phyloP scores from a whole-genome alignment of 2,888 invertebrate genomes.

The Steinernema scapterisci region DNA sequence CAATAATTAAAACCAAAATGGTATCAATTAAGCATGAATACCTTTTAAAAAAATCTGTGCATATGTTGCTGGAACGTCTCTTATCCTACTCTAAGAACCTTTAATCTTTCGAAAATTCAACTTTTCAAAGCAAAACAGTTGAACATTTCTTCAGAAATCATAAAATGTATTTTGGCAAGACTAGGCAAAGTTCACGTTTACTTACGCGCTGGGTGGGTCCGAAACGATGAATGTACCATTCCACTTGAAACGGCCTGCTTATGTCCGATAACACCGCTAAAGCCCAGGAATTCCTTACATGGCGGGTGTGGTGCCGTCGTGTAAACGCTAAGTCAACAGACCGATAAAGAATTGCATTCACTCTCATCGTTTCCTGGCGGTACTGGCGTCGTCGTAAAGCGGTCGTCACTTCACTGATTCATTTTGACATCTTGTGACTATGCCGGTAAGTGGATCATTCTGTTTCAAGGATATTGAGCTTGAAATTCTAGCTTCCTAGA shows the following conservation, averaged over 20 bases:
- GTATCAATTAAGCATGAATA: too few relatives aligned
- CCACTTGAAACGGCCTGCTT: not conserved
- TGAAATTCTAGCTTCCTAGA: not conserved
- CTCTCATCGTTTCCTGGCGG: not conserved
- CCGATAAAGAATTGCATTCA: slow-evolving; percentile 26
- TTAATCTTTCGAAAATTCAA: too few relatives aligned
- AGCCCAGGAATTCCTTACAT: slow-evolving; percentile 16
- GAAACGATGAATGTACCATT: not conserved
- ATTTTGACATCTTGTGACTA: not conserved
- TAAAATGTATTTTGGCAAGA: too few relatives aligned
- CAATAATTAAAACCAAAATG: too few relatives aligned
- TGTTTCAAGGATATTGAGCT: not conserved
- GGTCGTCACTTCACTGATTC: not conserved
- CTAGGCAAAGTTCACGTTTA: too few relatives aligned
- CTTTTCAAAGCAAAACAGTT: too few relatives aligned
- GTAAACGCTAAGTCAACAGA: slow-evolving; percentile 18
- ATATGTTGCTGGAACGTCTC: too few relatives aligned
- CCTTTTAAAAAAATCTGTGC: too few relatives aligned
- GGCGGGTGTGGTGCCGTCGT: slow-evolving; percentile 8
- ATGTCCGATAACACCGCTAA: slow-evolving; percentile 15
- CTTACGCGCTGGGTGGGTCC: too few relatives aligned
- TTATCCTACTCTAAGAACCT: too few relatives aligned
- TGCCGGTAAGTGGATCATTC: slow-evolving; percentile 1
- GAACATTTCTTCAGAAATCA: too few relatives aligned
- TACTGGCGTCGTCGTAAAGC: slow-evolving; percentile 26